Evolutionary conservation across 2,888 invertebrate genomes (phyloP).

Genomic region (Ormyrus pomaceus): DNA sequence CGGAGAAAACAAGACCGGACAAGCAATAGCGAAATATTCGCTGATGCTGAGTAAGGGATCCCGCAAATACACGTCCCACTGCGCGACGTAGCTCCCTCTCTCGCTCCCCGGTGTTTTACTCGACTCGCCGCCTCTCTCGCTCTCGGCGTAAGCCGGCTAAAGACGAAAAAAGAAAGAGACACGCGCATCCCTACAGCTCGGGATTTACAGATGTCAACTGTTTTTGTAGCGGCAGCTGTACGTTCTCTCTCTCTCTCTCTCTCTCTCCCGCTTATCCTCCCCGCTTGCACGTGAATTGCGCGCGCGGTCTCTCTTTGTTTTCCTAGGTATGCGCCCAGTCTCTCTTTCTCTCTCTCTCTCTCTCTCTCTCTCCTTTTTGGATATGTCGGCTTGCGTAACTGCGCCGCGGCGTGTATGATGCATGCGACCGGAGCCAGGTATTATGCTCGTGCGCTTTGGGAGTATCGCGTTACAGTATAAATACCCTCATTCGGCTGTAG

Average conservation of each 20-base stretch:
- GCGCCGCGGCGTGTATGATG: not conserved
- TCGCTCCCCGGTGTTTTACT: slow-evolving; percentile 11
- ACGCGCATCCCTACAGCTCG: slow-evolving; percentile 55
- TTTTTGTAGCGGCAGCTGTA: slow-evolving; percentile 70
- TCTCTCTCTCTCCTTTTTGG: slow-evolving; percentile 9
- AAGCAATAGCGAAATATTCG: slow-evolving; percentile 44
- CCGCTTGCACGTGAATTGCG: slow-evolving; percentile 20
- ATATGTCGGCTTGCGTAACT: no score
- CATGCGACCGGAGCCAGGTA: not conserved
- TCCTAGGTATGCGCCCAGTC: slow-evolving; percentile 48
- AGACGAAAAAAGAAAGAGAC: slow-evolving; percentile 52
- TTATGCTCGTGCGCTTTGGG: slow-evolving; percentile 16
- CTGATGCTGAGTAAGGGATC: slow-evolving; percentile 56
- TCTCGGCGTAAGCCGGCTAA: slow-evolving; percentile 44
- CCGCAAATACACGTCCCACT: slow-evolving; percentile 42
- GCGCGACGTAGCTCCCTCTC: slow-evolving; percentile 15
- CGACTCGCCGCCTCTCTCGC: slow-evolving; percentile 36
- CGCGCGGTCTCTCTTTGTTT: slow-evolving; percentile 24
- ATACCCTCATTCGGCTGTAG: slow-evolving; percentile 62
- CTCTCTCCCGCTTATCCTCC: slow-evolving; percentile 14
- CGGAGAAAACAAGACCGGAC: slow-evolving; percentile 36
- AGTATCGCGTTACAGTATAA: slow-evolving; percentile 68
- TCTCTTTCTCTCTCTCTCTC: slow-evolving; percentile 25
- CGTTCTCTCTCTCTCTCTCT: slow-evolving; percentile 28
- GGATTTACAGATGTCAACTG: slow-evolving; percentile 72